phyloP scores from a whole-genome alignment of 2,888 invertebrate species.

The Willowsia nigromaculata region DNA sequence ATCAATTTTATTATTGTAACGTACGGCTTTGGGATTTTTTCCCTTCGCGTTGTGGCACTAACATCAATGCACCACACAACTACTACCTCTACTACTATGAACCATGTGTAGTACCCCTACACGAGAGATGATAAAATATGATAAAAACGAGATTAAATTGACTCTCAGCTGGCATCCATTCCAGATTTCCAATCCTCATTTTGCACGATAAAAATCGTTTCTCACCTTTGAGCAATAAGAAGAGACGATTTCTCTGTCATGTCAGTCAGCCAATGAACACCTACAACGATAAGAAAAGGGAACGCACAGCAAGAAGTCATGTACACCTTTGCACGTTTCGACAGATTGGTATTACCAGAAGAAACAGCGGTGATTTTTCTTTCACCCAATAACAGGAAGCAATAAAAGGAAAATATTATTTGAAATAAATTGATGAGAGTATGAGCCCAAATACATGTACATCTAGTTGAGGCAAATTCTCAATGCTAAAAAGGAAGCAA shows the following conservation, averaged over 20 bases:
- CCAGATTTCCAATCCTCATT: constrained; percentile 27
- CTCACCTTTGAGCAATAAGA: constrained; percentile 56
- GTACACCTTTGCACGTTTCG: neutral
- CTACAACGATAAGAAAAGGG: neutral
- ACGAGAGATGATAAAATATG: constrained; percentile 55
- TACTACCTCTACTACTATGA: too few relatives aligned
- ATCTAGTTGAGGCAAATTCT: too few relatives aligned
- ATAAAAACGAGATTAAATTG: constrained; percentile 64
- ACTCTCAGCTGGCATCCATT: constrained; percentile 61
- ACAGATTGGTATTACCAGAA: neutral
- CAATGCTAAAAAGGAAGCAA: too few relatives aligned
- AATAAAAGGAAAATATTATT: constrained; percentile 31
- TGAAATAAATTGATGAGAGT: constrained; percentile 26
- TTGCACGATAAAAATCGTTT: constrained; percentile 49
- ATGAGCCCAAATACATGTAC: neutral
- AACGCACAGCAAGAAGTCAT: constrained; percentile 26
- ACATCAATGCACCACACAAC: neutral
- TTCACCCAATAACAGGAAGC: neutral
- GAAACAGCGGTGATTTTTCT: neutral
- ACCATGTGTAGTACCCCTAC: neutral
- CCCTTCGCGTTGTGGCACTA: constrained; percentile 16
- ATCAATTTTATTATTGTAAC: constrained; percentile 19
- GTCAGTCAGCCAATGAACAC: constrained; percentile 24
- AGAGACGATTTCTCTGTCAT: constrained; percentile 43
- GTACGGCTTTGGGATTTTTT: neutral